These are phyloP conservation scores for Drosophila willistoni DNA, from an alignment of 1,140 invertebrate species.

Conservation along the genomic window DNA sequence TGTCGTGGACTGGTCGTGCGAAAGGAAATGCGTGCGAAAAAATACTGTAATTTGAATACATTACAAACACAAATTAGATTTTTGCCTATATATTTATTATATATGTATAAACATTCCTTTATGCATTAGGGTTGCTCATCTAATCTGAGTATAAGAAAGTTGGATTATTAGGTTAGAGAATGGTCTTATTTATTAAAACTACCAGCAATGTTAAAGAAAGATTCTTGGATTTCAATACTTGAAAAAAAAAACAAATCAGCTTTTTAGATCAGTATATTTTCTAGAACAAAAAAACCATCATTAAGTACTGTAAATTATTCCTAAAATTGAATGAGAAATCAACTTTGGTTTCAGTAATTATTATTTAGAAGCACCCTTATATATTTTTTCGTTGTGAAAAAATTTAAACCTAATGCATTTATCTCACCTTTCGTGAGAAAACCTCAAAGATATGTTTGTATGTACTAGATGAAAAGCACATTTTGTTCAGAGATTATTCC, in stretches of 20 bases:
- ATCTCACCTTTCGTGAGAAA: background rate
- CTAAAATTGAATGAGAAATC: no score
- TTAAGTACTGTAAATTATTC: no score
- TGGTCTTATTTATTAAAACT: no score
- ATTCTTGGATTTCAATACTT: no score
- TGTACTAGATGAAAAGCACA: conserved; percentile 56
- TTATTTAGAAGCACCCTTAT: background rate
- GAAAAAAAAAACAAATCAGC: no score
- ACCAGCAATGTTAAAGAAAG: no score
- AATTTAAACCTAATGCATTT: background rate
- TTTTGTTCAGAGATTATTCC: conserved; percentile 56
- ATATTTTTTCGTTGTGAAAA: background rate
- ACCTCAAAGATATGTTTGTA: conserved; percentile 1
- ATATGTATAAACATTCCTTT: no score
- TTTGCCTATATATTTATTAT: background rate
- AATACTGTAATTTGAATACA: conserved; percentile 47
- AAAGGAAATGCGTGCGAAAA: conserved; percentile 10
- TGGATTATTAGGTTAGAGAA: background rate
- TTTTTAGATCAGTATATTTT: no score
- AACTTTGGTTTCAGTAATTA: background rate
- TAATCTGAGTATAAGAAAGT: background rate
- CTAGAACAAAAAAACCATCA: no score
- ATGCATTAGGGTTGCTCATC: background rate
- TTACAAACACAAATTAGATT: conserved; percentile 20
- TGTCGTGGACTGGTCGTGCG: conserved; percentile 19